These are phyloP conservation scores for Lithophane leautieri DNA, from an alignment of 2,888 invertebrate genomes.

Conservation along the genomic window DNA sequence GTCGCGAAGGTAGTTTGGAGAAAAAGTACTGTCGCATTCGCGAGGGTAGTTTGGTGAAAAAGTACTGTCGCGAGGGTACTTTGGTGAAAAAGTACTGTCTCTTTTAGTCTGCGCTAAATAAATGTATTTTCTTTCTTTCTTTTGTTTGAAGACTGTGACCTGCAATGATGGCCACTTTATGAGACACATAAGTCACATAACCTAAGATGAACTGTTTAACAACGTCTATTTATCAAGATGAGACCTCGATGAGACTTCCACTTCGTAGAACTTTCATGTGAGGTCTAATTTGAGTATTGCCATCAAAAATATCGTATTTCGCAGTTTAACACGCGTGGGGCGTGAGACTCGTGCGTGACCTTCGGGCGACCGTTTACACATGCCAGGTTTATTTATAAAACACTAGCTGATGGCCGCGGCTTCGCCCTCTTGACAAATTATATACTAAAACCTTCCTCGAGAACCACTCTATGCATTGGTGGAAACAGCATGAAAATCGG, in stretches of 20 bases:
- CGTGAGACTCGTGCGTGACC: slow-evolving; percentile 36
- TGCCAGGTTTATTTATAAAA: slow-evolving; percentile 44
- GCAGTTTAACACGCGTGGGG: slow-evolving; percentile 35
- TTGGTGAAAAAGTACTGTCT: neutral
- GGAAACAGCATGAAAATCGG: too few relatives aligned
- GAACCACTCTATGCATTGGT: too few relatives aligned
- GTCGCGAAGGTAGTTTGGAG: neutral
- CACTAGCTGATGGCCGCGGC: too few relatives aligned
- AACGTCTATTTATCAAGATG: neutral
- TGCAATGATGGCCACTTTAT: neutral
- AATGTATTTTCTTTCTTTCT: too few relatives aligned
- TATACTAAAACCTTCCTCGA: too few relatives aligned
- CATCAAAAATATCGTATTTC: slow-evolving; percentile 44
- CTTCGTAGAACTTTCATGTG: slow-evolving; percentile 10
- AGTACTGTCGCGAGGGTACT: neutral
- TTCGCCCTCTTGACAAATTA: too few relatives aligned
- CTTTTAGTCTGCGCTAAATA: too few relatives aligned
- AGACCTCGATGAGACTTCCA: neutral
- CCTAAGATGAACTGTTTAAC: neutral
- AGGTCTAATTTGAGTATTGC: slow-evolving; percentile 40
- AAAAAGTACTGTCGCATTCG: neutral
- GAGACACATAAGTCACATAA: neutral
- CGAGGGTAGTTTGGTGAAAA: slow-evolving; percentile 1
- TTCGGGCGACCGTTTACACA: slow-evolving; percentile 26
- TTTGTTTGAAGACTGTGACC: too few relatives aligned